Conservation (phyloP, 2,113 vertebrate species). For the Rostratula benghalensis region DNA sequence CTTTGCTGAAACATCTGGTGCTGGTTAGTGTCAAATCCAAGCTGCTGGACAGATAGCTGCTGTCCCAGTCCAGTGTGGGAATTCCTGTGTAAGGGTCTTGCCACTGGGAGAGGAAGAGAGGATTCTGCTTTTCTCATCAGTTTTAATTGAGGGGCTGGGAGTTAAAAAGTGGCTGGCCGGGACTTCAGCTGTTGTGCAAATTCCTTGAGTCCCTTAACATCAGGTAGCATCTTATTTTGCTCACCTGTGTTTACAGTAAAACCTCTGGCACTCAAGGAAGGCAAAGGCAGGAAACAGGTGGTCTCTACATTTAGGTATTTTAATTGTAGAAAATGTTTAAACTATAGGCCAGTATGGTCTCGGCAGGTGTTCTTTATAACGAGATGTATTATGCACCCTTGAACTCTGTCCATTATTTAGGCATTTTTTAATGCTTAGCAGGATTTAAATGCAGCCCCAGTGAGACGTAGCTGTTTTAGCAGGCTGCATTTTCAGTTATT, state of each 20-base stretch:
- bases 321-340: constrained; percentile 48
- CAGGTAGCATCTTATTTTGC: constrained; percentile 14
- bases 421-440: constrained; percentile 23
- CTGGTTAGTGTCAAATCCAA: constrained; percentile 41
- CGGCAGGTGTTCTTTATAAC: constrained; percentile 44
- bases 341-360: background rate
- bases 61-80: background rate
- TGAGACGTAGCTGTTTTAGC: background rate
- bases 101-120: background rate
- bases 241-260: constrained; percentile 58
- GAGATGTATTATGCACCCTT: constrained; percentile 16
- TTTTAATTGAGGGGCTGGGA: constrained; percentile 16
- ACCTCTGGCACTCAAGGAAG: background rate
- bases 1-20: constrained; percentile 29
- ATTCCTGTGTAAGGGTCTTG: background rate
- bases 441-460: constrained; percentile 11
- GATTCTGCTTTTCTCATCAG: constrained; percentile 25
- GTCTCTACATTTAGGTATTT: constrained; percentile 39
- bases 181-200: background rate
- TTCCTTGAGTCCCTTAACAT: background rate
- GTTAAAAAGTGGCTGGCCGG: background rate
- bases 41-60: constrained; percentile 16
- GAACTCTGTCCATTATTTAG: constrained; percentile 41
- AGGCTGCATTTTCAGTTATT: background rate
- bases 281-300: constrained; percentile 53